A percentile compares a stretch with the other conserved stretches of the same genome.
phyloP scores from a whole-genome alignment of 2,797 vertebrate species.

The Sebastes umbrosus region DNA sequence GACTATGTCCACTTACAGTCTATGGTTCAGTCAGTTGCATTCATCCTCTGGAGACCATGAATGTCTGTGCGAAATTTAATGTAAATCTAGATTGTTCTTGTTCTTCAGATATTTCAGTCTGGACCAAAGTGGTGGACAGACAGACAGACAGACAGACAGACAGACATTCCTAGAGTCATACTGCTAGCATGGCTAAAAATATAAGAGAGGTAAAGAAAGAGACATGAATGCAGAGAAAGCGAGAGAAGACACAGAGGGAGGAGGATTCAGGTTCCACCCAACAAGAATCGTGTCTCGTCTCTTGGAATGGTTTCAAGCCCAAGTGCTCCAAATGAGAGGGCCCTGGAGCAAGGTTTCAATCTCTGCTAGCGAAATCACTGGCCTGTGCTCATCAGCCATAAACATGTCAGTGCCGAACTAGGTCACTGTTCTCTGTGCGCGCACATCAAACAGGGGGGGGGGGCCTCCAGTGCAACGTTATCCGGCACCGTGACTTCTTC shows the following conservation, averaged over 20 bases:
- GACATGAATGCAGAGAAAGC: conserved; percentile 13
- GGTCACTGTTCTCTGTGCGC: conserved; percentile 71
- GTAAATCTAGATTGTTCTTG: background rate
- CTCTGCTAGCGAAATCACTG: conserved; percentile 74
- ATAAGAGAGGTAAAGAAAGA: conserved; percentile 2
- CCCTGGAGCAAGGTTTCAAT: conserved; percentile 74
- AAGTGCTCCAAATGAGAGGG: conserved; percentile 72
- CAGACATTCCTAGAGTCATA: background rate
- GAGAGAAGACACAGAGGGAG: conserved; percentile 7
- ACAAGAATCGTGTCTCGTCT: conserved; percentile 58
- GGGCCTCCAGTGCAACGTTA: conserved; percentile 37
- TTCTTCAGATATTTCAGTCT: background rate
- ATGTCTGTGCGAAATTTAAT: background rate
- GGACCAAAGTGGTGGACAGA: background rate
- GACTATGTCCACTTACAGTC: too few relatives aligned
- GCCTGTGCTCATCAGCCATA: conserved; percentile 78
- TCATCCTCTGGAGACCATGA: background rate
- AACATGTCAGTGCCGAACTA: conserved; percentile 79
- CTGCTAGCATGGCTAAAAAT: background rate
- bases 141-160: background rate
- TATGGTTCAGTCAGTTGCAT: background rate
- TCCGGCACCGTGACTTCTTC: conserved; percentile 28
- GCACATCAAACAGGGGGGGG: conserved; percentile 60
- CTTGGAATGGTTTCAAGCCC: conserved; percentile 60
- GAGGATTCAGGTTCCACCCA: conserved; percentile 49